These are phyloP conservation scores for Phalera bucephala DNA, from an alignment of 2,888 invertebrate genomes.

Conservation along the genomic window DNA sequence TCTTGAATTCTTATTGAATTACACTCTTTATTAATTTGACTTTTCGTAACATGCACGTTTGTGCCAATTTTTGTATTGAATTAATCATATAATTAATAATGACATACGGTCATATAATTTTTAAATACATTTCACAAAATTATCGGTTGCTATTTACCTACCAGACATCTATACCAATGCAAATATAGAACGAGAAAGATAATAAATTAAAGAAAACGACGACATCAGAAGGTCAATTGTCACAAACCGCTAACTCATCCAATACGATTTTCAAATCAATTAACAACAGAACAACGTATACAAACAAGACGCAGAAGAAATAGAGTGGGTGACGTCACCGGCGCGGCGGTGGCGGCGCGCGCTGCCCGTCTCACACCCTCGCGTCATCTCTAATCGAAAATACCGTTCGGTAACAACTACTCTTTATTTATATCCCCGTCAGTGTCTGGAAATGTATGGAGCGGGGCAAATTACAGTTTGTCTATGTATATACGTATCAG, in stretches of 20 bases:
- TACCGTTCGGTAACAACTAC: conserved; percentile 43
- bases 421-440: conserved; percentile 48
- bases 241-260: not conserved
- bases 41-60: no score
- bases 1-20: no score
- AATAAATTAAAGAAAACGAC: no score
- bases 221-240: not conserved
- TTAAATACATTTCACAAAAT: no score
- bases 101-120: no score
- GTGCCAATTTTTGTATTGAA: no score
- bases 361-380: conserved; percentile 37
- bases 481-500: conserved; percentile 32
- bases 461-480: conserved; percentile 33
- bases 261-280: not conserved
- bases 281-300: conserved; percentile 5
- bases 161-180: no score
- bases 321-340: conserved; percentile 40
- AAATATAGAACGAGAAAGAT: no score
- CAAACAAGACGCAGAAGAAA: conserved; percentile 27
- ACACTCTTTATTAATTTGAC: no score
- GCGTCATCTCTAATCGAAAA: conserved; percentile 52
- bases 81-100: no score
- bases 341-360: conserved; percentile 27
- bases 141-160: no score
- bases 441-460: conserved; percentile 44